Evolutionary conservation across 2,113 vertebrate genomes (phyloP).

Genomic region (Petrocephalus microphthalmus): DNA sequence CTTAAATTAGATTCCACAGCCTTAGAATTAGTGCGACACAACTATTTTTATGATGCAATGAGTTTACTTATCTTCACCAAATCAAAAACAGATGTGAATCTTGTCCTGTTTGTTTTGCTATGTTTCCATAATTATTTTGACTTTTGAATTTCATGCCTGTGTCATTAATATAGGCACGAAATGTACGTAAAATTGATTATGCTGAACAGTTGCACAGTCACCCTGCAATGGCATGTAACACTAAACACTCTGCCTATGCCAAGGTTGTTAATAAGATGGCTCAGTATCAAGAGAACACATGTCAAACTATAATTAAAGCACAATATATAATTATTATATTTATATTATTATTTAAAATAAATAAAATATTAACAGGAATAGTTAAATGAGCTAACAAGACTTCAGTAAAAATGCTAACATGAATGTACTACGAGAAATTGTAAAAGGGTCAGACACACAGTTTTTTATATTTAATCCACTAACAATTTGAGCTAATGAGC

Average conservation of each 20-base stretch:
- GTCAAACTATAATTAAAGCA: not conserved
- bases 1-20: too few species aligned
- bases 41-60: too few species aligned
- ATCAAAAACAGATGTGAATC: not conserved
- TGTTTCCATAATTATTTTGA: not conserved
- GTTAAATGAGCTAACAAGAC: not conserved
- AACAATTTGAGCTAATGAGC: too few species aligned
- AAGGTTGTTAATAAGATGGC: not conserved
- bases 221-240: not conserved
- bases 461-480: not conserved
- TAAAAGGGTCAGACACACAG: not conserved
- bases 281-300: not conserved
- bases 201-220: not conserved
- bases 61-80: too few species aligned
- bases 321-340: not conserved
- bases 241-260: not conserved
- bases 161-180: not conserved
- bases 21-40: too few species aligned
- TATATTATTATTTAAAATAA: not conserved
- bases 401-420: not conserved
- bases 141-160: not conserved
- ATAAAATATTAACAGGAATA: not conserved
- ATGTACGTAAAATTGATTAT: not conserved
- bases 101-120: not conserved
- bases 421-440: not conserved